Conservation (phyloP, 2,113 vertebrate species). For the Chaetura pelagica region DNA sequence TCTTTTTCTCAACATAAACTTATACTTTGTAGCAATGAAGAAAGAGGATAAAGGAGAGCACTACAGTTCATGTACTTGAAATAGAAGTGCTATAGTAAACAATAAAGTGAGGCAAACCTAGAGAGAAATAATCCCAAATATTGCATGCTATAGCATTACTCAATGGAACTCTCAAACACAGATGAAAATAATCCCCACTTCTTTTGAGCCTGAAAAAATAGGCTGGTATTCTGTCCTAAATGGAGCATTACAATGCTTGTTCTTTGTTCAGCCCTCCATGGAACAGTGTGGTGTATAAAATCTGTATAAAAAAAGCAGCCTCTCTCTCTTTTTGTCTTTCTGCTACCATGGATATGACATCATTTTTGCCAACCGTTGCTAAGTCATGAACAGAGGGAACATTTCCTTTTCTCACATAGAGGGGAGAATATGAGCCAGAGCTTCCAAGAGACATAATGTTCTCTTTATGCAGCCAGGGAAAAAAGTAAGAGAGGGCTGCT, state of each 20-base stretch:
- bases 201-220: neutral
- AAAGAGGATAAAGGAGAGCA: neutral
- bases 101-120: neutral
- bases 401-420: slow-evolving; percentile 54
- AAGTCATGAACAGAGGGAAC: slow-evolving; percentile 37
- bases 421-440: slow-evolving; percentile 23
- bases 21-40: neutral
- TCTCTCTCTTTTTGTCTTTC: slow-evolving; percentile 9
- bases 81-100: neutral
- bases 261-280: slow-evolving; percentile 14
- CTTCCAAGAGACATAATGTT: slow-evolving; percentile 52
- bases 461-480: slow-evolving; percentile 39
- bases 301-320: slow-evolving; percentile 6
- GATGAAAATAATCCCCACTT: neutral
- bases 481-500: neutral
- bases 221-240: neutral
- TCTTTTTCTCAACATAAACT: neutral
- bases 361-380: slow-evolving; percentile 65
- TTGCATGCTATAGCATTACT: neutral
- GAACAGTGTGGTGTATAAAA: neutral
- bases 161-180: neutral
- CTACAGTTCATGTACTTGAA: neutral
- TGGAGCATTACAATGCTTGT: neutral
- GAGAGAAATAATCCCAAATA: neutral
- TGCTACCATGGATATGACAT: slow-evolving; percentile 74